phyloP scores from a whole-genome alignment of 2,888 invertebrate species.

The Hirtodrosophila cameraria region DNA sequence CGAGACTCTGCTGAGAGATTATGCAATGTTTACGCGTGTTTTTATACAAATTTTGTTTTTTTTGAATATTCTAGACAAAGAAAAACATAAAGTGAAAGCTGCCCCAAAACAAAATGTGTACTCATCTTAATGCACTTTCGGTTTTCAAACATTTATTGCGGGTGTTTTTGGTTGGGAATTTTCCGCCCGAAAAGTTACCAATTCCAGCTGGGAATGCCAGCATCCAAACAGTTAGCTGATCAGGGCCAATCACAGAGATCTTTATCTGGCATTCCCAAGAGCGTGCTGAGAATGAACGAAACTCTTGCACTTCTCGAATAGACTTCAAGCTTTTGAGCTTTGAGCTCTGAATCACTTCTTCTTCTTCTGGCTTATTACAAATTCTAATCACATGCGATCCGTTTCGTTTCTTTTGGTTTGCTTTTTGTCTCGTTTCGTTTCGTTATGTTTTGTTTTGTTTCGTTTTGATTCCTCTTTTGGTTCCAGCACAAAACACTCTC shows the following conservation, averaged over 20 bases:
- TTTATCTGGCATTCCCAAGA: constrained; percentile 49
- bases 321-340: constrained; percentile 37
- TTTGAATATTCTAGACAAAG: constrained; percentile 56
- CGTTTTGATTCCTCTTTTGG: constrained; percentile 23
- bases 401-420: constrained; percentile 36
- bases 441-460: constrained; percentile 28
- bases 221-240: constrained; percentile 37
- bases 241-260: constrained; percentile 47
- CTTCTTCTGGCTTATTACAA: constrained; percentile 65
- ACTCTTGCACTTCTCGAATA: constrained; percentile 13
- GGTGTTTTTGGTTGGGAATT: constrained; percentile 52
- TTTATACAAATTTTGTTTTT: constrained; percentile 27
- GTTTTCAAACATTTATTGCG: constrained; percentile 57
- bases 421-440: constrained; percentile 33
- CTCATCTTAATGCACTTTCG: constrained; percentile 70
- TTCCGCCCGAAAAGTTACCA: constrained; percentile 14
- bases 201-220: constrained; percentile 31
- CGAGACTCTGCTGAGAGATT: constrained; percentile 34
- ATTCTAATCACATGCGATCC: constrained; percentile 77
- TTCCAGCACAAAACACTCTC: constrained; percentile 2
- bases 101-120: constrained; percentile 32
- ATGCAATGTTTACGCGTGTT: constrained; percentile 58
- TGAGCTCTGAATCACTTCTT: constrained; percentile 24
- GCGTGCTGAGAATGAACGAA: constrained; percentile 51
- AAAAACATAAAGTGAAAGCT: constrained; percentile 67